A percentile compares a stretch with the other conserved stretches of the same genome.
Conservation (phyloP, 2,888 invertebrate genomes). For the Ceriagrion tenellum region DNA sequence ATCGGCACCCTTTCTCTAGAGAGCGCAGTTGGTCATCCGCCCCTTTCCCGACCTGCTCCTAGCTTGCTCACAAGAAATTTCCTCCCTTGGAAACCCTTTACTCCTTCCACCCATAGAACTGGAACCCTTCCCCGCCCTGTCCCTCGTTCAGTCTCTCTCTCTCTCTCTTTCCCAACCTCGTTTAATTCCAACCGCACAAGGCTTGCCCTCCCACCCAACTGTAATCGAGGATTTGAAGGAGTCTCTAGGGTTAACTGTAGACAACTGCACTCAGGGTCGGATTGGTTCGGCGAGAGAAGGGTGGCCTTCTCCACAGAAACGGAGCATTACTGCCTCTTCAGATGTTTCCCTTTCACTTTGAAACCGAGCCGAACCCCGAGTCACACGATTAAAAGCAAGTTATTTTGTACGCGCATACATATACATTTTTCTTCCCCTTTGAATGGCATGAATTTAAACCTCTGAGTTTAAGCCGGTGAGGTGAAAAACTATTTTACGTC, state of each 20-base stretch:
- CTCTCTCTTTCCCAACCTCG: not conserved
- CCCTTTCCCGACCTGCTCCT: not conserved
- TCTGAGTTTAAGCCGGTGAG: not conserved
- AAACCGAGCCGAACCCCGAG: not conserved
- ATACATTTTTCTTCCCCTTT: not conserved
- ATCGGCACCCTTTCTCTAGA: not conserved
- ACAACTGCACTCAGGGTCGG: not conserved
- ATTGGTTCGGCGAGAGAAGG: not conserved
- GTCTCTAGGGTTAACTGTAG: not conserved
- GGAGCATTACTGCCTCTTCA: conserved; percentile 10
- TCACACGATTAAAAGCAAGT: not conserved
- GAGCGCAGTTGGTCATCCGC: no score
- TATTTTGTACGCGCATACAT: not conserved
- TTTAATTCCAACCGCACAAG: not conserved
- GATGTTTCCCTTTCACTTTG: conserved; percentile 16
- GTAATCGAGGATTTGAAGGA: conserved; percentile 10
- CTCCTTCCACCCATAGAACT: no score
- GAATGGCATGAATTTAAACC: not conserved
- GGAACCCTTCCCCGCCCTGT: not conserved
- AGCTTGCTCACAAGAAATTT: no score
- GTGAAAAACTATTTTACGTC: not conserved
- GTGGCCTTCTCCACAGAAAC: not conserved
- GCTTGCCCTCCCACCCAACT: not conserved
- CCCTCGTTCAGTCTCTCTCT: not conserved
- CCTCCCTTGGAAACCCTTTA: no score